Percentiles rank a stretch among this genome's conserved stretches.
Conservation (phyloP, 2,888 invertebrate genomes). For the Drosophila phalerata region DNA sequence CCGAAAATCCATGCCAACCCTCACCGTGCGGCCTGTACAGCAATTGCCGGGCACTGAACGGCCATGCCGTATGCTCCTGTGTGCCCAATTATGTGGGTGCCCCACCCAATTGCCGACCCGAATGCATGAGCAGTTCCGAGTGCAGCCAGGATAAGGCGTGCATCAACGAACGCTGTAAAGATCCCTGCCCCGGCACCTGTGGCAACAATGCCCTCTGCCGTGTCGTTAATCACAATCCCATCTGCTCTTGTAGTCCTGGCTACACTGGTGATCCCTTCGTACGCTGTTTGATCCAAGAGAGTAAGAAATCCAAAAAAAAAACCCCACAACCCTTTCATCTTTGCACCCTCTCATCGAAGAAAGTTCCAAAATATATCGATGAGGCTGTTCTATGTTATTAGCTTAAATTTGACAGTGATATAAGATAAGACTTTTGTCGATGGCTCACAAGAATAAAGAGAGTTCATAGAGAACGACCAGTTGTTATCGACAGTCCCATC, state of each 20-base stretch:
- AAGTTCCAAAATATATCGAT: slow-evolving; percentile 1
- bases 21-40: slow-evolving; percentile 94
- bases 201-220: slow-evolving; percentile 93
- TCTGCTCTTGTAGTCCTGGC: slow-evolving; percentile 92
- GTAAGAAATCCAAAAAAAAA: slow-evolving; percentile 86
- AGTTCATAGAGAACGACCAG: neutral
- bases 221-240: slow-evolving; percentile 94
- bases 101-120: slow-evolving; percentile 92
- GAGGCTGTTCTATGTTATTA: neutral
- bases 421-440: too few species aligned
- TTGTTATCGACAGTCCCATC: neutral
- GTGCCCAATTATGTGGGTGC: slow-evolving; percentile 91
- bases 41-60: slow-evolving; percentile 90
- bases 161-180: slow-evolving; percentile 91
- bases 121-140: slow-evolving; percentile 93
- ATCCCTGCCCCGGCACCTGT: slow-evolving; percentile 94
- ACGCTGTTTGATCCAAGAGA: slow-evolving; percentile 89
- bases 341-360: neutral
- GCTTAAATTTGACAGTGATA: neutral
- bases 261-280: slow-evolving; percentile 93
- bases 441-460: neutral
- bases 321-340: slow-evolving; percentile 15
- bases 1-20: slow-evolving; percentile 87
- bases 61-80: slow-evolving; percentile 93
- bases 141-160: slow-evolving; percentile 93